Conservation (phyloP, 2,797 vertebrate genomes). For the Tragopan temminckii region DNA sequence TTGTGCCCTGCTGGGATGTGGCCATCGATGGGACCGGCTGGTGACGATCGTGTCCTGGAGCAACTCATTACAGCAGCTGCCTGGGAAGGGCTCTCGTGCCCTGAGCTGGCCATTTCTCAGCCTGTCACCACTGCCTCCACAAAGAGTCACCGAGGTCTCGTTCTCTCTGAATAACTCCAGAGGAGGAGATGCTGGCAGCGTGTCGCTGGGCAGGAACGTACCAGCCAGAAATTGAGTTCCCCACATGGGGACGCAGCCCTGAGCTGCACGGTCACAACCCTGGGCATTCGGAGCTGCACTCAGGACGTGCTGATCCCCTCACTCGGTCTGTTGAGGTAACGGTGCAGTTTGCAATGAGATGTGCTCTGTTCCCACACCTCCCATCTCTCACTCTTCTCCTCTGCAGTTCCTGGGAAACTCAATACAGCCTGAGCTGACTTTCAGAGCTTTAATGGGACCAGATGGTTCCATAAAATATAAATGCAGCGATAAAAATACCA, state of each 20-base stretch:
- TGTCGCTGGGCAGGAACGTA: background rate
- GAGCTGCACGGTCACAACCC: background rate
- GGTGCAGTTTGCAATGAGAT: background rate
- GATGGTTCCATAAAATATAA: constrained; percentile 80
- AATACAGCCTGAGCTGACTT: constrained; percentile 51
- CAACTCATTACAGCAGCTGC: constrained; percentile 1
- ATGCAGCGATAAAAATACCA: constrained; percentile 72
- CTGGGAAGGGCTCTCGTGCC: constrained; percentile 35
- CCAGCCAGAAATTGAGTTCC: background rate
- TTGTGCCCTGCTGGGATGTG: background rate
- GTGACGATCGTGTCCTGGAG: constrained; percentile 31
- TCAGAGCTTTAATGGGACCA: constrained; percentile 74
- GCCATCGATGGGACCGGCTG: background rate
- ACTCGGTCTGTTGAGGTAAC: background rate
- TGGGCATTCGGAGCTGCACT: background rate
- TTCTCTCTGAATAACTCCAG: constrained; percentile 25
- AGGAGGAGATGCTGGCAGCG: background rate
- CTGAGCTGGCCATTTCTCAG: constrained; percentile 54
- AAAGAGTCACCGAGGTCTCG: constrained; percentile 20
- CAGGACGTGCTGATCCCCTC: background rate
- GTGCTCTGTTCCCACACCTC: background rate
- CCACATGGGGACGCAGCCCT: background rate
- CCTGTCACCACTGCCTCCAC: constrained; percentile 46
- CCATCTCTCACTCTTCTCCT: constrained; percentile 14
- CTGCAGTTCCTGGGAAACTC: constrained; percentile 38